A percentile compares a stretch with the other conserved stretches of the same genome.
phyloP scores from a whole-genome alignment of 2,113 vertebrate species.

The Tragelaphus scriptus region DNA sequence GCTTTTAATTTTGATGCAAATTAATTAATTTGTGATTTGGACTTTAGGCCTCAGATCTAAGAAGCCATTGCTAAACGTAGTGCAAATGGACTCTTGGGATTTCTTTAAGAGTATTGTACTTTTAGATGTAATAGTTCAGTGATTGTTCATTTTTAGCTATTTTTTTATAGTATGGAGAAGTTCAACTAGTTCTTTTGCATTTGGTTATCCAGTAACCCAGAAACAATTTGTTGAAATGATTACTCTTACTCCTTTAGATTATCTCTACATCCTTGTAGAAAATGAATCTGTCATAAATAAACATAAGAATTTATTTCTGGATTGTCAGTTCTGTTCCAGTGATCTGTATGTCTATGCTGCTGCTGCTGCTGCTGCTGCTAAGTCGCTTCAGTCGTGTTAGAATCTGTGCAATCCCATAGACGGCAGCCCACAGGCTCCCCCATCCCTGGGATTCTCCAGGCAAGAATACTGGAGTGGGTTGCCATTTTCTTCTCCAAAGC shows the following conservation, averaged over 20 bases:
- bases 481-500: too few relatives aligned
- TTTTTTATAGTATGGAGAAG: not conserved
- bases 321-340: not conserved
- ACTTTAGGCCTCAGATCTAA: not conserved
- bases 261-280: not conserved
- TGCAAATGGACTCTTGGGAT: not conserved
- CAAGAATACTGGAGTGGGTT: too few relatives aligned
- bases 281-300: not conserved
- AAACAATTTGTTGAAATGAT: not conserved
- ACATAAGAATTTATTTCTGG: not conserved
- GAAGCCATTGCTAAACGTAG: not conserved
- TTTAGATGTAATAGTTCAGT: not conserved
- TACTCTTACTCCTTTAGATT: not conserved
- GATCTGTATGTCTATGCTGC: not conserved
- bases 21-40: not conserved
- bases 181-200: not conserved
- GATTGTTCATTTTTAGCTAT: not conserved
- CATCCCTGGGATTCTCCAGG: too few relatives aligned
- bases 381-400: too few relatives aligned
- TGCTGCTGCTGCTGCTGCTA: too few relatives aligned
- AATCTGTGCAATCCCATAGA: too few relatives aligned
- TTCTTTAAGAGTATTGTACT: not conserved
- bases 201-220: not conserved
- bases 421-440: too few relatives aligned
- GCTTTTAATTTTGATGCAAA: not conserved